A percentile compares a stretch with the other conserved stretches of the same genome.
Conservation (phyloP, 1,140 invertebrate genomes). For the Diploscapter pachys region DNA sequence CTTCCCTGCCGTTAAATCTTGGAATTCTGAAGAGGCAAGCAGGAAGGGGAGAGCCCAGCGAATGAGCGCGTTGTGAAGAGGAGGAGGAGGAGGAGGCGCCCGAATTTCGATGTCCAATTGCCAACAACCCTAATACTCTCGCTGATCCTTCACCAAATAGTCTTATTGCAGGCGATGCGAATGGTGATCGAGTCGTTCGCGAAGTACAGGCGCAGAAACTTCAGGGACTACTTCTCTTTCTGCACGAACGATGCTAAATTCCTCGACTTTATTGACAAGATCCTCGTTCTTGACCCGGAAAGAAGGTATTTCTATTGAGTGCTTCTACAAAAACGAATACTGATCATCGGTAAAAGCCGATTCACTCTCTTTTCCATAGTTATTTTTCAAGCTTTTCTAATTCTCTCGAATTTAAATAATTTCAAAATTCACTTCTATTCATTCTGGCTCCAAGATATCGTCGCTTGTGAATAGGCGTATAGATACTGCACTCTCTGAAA, state of each 20-base stretch:
- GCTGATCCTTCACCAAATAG: not conserved
- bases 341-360: not conserved
- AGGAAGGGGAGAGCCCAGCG: not conserved
- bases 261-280: conserved; percentile 84
- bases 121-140: not conserved
- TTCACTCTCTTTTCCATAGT: no score
- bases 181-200: conserved; percentile 25
- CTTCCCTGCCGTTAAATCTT: no score
- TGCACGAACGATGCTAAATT: conserved; percentile 78
- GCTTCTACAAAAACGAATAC: conserved; percentile 9
- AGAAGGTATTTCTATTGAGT: conserved; percentile 64
- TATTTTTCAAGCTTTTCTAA: no score
- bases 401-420: no score
- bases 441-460: not conserved
- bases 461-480: not conserved
- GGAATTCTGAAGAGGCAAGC: not conserved
- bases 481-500: conserved; percentile 10
- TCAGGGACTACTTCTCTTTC: conserved; percentile 80
- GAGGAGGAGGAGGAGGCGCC: not conserved
- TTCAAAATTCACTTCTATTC: no score
- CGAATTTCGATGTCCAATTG: not conserved
- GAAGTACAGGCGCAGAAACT: conserved; percentile 79
- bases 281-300: conserved; percentile 91
- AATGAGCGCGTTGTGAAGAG: not conserved
- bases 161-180: conserved; percentile 15